Conservation (phyloP, 1,140 invertebrate genomes). For the Antheraea mylitta region DNA sequence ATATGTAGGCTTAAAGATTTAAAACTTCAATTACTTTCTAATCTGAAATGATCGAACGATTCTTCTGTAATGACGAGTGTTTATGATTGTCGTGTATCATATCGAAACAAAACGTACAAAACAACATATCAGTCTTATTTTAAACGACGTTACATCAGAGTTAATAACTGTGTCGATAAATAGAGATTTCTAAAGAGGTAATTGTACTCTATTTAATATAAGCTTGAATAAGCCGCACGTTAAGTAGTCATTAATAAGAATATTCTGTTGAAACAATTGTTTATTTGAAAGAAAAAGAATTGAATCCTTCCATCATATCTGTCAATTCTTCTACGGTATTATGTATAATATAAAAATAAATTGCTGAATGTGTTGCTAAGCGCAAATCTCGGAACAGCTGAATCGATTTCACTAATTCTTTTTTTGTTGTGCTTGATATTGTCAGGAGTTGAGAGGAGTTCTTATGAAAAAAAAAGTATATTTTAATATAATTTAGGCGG, state of each 20-base stretch:
- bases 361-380: too few species aligned
- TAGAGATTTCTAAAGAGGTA: not conserved
- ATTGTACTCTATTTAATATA: not conserved
- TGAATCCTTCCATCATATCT: not conserved
- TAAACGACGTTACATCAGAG: not conserved
- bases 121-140: not conserved
- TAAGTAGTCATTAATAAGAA: not conserved
- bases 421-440: too few species aligned
- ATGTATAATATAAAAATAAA: too few species aligned
- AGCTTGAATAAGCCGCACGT: not conserved
- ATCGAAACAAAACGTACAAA: not conserved
- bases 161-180: slow-evolving; percentile 2
- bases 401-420: too few species aligned
- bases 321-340: too few species aligned
- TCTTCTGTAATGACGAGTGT: not conserved
- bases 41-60: not conserved
- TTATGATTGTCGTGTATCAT: not conserved
- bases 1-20: too few species aligned
- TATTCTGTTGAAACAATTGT: not conserved
- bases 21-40: too few species aligned
- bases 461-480: too few species aligned
- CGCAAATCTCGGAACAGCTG: too few species aligned
- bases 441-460: too few species aligned
- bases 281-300: not conserved
- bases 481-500: too few species aligned